These are phyloP conservation scores for Bradypus variegatus DNA, from an alignment of 2,797 vertebrate genomes.

Conservation along the genomic window DNA sequence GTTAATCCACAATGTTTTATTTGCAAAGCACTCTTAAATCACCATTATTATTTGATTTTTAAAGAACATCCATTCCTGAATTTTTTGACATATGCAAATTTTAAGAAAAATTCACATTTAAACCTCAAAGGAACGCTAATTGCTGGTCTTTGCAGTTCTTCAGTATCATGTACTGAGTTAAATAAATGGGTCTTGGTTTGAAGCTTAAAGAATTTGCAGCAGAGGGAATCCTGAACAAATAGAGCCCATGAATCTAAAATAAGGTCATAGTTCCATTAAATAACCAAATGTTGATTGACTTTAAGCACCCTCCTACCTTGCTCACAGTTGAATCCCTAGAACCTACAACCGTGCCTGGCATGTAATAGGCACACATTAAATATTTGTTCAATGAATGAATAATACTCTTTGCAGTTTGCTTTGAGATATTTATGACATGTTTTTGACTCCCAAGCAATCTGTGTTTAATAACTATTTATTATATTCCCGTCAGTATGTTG, in stretches of 20 bases:
- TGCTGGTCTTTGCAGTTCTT: not conserved
- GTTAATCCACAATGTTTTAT: conserved; percentile 15
- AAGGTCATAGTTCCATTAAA: not conserved
- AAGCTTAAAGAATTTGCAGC: not conserved
- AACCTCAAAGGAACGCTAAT: not conserved
- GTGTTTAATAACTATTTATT: not conserved
- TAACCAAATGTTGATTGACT: not conserved
- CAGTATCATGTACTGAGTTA: conserved; percentile 7
- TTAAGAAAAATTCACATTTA: conserved; percentile 35
- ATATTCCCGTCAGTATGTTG: not conserved
- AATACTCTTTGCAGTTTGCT: conserved; percentile 3
- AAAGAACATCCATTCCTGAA: conserved; percentile 30
- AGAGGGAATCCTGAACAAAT: not conserved
- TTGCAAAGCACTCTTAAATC: conserved; percentile 8
- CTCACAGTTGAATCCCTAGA: not conserved
- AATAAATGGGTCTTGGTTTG: not conserved
- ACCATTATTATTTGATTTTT: conserved; percentile 7
- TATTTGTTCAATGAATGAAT: not conserved
- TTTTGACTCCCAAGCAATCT: not conserved
- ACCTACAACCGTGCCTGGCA: not conserved
- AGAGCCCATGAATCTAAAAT: not conserved
- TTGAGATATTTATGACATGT: not conserved
- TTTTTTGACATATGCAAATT: conserved; percentile 24
- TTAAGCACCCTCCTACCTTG: not conserved
- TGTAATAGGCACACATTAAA: not conserved